These are phyloP conservation scores for Brenthis hecate DNA, from an alignment of 2,888 invertebrate genomes.

Conservation along the genomic window DNA sequence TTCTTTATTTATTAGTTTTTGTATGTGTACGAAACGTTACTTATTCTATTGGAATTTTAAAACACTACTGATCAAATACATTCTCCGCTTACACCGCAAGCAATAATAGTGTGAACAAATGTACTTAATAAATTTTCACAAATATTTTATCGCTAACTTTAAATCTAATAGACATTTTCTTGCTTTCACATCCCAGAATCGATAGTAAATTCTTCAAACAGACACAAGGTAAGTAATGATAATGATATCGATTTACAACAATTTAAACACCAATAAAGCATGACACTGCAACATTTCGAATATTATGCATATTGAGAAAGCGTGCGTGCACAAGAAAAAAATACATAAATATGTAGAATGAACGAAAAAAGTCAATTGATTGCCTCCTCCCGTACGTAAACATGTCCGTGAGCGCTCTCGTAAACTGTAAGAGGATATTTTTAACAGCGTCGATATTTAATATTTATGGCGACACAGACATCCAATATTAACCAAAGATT, in stretches of 20 bases:
- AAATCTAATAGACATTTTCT: constrained; percentile 19
- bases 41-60: no score
- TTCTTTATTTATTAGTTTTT: no score
- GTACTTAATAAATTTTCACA: no score
- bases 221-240: constrained; percentile 30
- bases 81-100: no score
- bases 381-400: constrained; percentile 74
- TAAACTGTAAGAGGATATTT: constrained; percentile 82
- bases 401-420: constrained; percentile 74
- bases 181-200: constrained; percentile 27
- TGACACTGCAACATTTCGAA: constrained; percentile 47
- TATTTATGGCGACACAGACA: constrained; percentile 80
- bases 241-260: constrained; percentile 42
- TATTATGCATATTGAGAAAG: constrained; percentile 59
- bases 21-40: no score
- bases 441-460: constrained; percentile 81
- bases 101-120: no score
- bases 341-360: constrained; percentile 56
- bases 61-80: no score
- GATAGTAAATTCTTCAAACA: constrained; percentile 27
- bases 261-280: constrained; percentile 46
- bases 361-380: constrained; percentile 74
- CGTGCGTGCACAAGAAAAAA: constrained; percentile 56
- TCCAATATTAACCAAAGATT: constrained; percentile 77
- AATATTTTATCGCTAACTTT: not conserved